Evolutionary conservation across 1,140 invertebrate species (phyloP), one percentile per base, ranked within the genome.

Genomic region (Bombus waltoni): DNA sequence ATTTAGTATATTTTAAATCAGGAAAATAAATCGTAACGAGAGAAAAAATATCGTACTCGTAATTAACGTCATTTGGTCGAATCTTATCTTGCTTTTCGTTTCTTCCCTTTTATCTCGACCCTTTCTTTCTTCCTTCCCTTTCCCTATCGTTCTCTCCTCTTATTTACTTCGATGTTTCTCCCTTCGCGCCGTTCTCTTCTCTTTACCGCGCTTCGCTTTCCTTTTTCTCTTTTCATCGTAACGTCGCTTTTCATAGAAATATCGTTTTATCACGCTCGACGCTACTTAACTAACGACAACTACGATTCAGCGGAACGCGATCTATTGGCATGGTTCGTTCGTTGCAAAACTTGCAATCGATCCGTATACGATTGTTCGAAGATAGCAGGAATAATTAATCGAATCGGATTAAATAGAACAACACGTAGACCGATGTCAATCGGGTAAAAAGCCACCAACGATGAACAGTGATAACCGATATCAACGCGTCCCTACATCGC

Each of bases 401-500:
- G 15, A 40, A 15, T n/a, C 1, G 35, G 44, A n/a, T 79, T 68
- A 35, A 57, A 53, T 9, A 22, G 6, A 28, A 25, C n/a, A 44
- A 42, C n/a, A 15, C 9, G 42, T n/a, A 22, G 22, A 71, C 71
- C 53, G 38, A 74, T 81, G 59, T 74, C 70, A 25, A 81, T 74
- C 9, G 18, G 75, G 38, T 47, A 81, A 85, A 75, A 81, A 89
- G 78, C 74, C 89, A 82, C 83, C 85, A 73, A 75, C 72, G 75
- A 86, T 44, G 38, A 80, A 38, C 78, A 83, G 73, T 57, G 81
- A 89, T 89, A 89, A 89, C 81, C 75, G 85, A 81, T 90, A 90
- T 82, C 89, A 87, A 80, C 86, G 71, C 81, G 87, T 73, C 81
- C 81, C 85, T 73, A 78, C 80, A 42, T 83, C 80, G 65, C 83